Percentiles rank a stretch among this genome's conserved stretches.
These are phyloP conservation scores for Megalonaias nervosa DNA, from an alignment of 1,140 invertebrate genomes.

Conservation along the genomic window DNA sequence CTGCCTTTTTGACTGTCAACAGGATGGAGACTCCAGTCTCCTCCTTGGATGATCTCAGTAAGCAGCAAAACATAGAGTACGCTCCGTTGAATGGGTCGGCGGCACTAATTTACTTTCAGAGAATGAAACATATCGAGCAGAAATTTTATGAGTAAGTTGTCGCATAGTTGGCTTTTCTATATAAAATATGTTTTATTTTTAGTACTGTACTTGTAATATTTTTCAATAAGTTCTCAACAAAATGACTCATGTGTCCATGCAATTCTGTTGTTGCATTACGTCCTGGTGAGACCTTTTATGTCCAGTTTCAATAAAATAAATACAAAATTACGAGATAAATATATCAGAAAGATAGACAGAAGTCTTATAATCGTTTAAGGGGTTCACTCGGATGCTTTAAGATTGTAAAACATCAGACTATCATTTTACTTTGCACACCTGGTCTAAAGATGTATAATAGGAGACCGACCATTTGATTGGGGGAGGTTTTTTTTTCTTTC, in stretches of 20 bases:
- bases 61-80: slow-evolving; percentile 97
- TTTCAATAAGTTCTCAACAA: not conserved
- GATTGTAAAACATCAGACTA: no score
- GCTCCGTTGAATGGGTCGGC: slow-evolving; percentile 87
- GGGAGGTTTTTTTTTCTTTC: no score
- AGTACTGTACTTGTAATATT: no score
- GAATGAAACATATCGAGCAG: slow-evolving; percentile 96
- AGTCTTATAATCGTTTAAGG: no score
- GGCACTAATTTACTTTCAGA: slow-evolving; percentile 93
- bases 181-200: not conserved
- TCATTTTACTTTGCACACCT: no score
- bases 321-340: no score
- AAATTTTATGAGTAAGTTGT: slow-evolving; percentile 89
- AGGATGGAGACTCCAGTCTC: slow-evolving; percentile 88
- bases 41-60: slow-evolving; percentile 89
- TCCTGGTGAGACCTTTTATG: not conserved
- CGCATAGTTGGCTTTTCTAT: not conserved
- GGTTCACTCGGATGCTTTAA: no score
- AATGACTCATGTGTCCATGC: not conserved
- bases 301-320: no score
- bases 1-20: slow-evolving; percentile 94
- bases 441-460: no score
- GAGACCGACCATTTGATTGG: no score
- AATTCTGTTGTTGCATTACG: not conserved
- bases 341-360: no score